Percentiles rank a stretch among this genome's conserved stretches.
Conservation (phyloP, 2,797 vertebrate species). For the Falco cherrug region DNA sequence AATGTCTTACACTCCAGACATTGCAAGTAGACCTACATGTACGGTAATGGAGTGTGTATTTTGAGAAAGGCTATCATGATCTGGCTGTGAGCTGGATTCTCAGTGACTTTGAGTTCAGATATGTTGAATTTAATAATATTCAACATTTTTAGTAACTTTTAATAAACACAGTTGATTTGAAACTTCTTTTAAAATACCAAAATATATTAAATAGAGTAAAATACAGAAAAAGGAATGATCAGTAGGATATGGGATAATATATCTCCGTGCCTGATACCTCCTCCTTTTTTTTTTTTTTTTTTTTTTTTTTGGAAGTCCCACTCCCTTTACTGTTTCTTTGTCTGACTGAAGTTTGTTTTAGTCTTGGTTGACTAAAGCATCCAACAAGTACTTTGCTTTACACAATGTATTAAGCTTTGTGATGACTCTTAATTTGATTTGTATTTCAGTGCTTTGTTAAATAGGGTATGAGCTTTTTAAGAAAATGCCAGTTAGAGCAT, state of each 20-base stretch:
- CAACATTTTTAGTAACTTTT: neutral
- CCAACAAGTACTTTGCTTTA: neutral
- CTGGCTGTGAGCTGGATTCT: neutral
- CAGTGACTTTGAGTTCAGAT: fast-evolving
- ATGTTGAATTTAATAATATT: neutral
- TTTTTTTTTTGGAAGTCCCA: neutral
- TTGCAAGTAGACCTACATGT: neutral
- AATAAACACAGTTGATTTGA: no score
- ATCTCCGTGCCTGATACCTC: no score
- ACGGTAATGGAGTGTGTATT: neutral
- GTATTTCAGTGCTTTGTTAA: neutral
- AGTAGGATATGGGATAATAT: neutral
- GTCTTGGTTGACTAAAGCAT: neutral
- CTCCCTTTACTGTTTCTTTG: neutral
- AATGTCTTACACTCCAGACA: neutral
- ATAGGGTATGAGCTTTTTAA: neutral
- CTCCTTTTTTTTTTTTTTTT: no score
- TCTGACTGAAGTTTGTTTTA: neutral
- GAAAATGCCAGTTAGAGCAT: neutral
- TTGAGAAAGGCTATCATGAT: neutral
- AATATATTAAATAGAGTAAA: neutral
- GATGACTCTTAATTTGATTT: neutral
- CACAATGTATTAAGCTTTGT: neutral
- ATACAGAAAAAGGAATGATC: neutral
- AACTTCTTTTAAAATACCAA: neutral